A percentile compares a stretch with the other conserved stretches of the same genome.
Conservation (phyloP, 2,113 vertebrate genomes). For the Orthochromis indermauri region DNA sequence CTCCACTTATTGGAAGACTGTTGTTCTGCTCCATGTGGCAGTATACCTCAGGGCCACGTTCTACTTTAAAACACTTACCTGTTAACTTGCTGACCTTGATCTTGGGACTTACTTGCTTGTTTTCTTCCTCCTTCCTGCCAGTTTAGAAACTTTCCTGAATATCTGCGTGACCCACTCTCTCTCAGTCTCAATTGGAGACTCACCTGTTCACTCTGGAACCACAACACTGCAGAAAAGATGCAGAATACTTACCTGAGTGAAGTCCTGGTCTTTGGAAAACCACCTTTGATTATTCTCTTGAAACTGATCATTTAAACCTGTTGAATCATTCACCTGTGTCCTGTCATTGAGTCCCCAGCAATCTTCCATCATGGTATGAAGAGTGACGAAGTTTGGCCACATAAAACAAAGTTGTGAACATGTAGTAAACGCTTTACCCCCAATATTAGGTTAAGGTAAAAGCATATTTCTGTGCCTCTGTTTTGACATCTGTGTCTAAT, state of each 20-base stretch:
- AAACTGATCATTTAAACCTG: background rate
- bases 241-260: background rate
- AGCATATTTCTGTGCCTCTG: background rate
- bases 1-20: background rate
- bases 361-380: background rate
- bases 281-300: fast-evolving
- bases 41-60: background rate
- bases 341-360: fast-evolving
- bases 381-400: fast-evolving
- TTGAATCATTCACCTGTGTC: background rate
- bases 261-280: background rate
- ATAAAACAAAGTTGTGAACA: background rate
- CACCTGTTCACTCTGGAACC: background rate
- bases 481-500: background rate
- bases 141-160: background rate
- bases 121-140: background rate
- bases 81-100: background rate
- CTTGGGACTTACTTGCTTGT: background rate
- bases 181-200: background rate
- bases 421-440: fast-evolving
- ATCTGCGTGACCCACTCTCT: background rate
- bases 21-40: background rate
- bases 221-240: background rate
- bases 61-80: background rate
- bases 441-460: fast-evolving